Evolutionary conservation across 2,113 vertebrate species (phyloP), one percentile per base, ranked within the genome.

Genomic region (Equus przewalskii): DNA sequence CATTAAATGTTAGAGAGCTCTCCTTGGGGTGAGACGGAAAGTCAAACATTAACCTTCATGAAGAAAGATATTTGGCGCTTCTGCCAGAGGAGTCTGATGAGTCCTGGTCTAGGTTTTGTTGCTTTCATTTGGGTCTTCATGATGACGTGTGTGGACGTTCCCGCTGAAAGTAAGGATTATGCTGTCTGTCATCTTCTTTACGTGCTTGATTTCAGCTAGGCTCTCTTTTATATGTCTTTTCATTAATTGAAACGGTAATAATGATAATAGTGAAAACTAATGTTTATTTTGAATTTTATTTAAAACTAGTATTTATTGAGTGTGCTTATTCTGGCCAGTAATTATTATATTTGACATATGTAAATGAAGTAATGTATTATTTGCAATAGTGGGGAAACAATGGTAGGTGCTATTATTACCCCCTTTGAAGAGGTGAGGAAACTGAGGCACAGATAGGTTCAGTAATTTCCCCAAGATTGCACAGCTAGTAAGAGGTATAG

Each of bases 11-110:
- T 95, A 76, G 95, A 78, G 69, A 86, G n/a, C 72, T 86, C 2
- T 96, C 44, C 26, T 87, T 97, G 24, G 7, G 13, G 22, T 95
- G 16, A 91, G 22, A 58, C 87, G 49, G 92, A 93, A 96, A 93
- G 6, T 15, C 41, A 69, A 70, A 60, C 7, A 36, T 93, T 80
- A 82, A 64, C 78, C 83, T 89, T 80, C 30, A 60, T 30, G 26
- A 75, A 75, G 65, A 89, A 96, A 80, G 69, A 19, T 67, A 78
- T 46, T 65, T 86, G 44, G 26, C 81, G 95, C 5, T 67, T 96
- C 85, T 88, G 24, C 73, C 49, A 84, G 64, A 36, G 88, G 14
- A 90, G 92, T 92, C 26, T 44, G 3, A 78, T 88, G 44, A 91
- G 19, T 80, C 54, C 16, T 78, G n/a, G 81, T 94, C 30, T 83